These are phyloP conservation scores for Mesitornis unicolor DNA, from an alignment of 2,113 vertebrate genomes.

Conservation along the genomic window DNA sequence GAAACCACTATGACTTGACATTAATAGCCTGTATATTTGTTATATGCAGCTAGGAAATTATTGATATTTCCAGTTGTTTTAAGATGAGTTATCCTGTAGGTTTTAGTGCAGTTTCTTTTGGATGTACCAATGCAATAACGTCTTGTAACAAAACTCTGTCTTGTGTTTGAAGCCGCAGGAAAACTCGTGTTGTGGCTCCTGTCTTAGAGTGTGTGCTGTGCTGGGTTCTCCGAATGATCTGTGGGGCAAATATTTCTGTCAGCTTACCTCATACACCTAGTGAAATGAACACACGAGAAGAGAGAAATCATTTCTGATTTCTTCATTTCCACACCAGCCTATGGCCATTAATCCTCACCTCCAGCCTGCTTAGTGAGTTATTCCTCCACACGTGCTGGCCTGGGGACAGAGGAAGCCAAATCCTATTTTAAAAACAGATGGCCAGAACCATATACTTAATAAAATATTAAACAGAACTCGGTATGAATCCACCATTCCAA, in stretches of 20 bases:
- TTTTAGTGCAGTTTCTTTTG: neutral
- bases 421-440: neutral
- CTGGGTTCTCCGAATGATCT: conserved; percentile 27
- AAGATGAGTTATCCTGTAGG: neutral
- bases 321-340: neutral
- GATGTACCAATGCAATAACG: neutral
- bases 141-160: neutral
- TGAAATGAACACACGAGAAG: neutral
- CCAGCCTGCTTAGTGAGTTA: neutral
- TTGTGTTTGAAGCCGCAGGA: conserved; percentile 40
- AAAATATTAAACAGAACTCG: neutral
- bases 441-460: neutral
- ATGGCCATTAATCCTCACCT: neutral
- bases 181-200: conserved; percentile 5
- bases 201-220: conserved; percentile 14
- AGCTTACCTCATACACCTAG: neutral
- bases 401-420: neutral
- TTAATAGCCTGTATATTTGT: neutral
- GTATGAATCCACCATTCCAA: neutral
- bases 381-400: neutral
- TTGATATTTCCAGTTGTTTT: neutral
- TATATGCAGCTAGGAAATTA: neutral
- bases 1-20: neutral
- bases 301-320: neutral
- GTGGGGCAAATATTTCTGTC: neutral